phyloP scores from a whole-genome alignment of 2,888 invertebrate genomes.

The Lepeophtheirus nordmannii region DNA sequence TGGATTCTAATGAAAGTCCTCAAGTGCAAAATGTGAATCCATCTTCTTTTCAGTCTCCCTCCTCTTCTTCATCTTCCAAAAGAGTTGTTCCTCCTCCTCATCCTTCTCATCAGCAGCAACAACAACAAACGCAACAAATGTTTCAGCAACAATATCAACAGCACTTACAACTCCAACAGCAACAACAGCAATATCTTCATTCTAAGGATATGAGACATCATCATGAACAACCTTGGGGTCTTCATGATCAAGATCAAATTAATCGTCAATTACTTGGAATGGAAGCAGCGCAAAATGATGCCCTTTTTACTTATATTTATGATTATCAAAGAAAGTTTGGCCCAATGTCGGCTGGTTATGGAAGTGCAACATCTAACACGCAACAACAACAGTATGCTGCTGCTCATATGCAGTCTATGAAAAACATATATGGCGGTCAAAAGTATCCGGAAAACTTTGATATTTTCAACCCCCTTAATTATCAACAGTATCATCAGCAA shows the following conservation, averaged over 20 bases:
- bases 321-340: background rate
- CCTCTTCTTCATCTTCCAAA: background rate
- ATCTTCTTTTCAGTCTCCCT: background rate
- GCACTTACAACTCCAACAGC: background rate
- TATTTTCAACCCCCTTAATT: background rate
- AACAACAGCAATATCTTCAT: background rate
- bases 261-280: background rate
- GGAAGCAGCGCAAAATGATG: slow-evolving; percentile 10
- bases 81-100: background rate
- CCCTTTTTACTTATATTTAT: slow-evolving; percentile 1
- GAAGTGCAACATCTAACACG: background rate
- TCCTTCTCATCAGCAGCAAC: background rate
- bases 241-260: background rate
- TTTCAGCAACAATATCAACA: background rate
- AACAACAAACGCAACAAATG: slow-evolving; percentile 1
- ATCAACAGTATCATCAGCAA: slow-evolving; percentile 9
- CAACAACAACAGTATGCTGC: background rate
- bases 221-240: background rate
- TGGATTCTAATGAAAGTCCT: background rate
- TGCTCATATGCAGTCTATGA: background rate
- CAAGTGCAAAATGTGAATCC: background rate
- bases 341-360: background rate
- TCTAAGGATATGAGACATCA: background rate
- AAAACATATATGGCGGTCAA: background rate
- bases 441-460: background rate